phyloP scores from a whole-genome alignment of 2,797 vertebrate species.

The Sebastes hopkinsi region DNA sequence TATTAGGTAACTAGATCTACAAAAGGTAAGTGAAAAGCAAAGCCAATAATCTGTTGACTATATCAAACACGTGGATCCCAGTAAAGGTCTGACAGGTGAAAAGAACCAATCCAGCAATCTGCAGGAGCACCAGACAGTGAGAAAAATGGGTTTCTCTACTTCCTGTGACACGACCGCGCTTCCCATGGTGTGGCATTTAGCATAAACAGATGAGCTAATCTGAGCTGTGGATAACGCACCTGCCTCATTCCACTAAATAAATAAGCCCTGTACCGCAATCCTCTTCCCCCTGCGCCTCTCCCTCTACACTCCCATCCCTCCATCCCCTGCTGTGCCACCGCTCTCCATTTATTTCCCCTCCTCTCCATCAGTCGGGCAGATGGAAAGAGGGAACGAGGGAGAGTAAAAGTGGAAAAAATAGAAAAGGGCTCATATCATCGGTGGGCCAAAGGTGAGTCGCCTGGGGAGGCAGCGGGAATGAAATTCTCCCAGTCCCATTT shows the following conservation, averaged over 20 bases:
- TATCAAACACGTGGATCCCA: conserved; percentile 37
- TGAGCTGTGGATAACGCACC: conserved; percentile 85
- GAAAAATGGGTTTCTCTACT: conserved; percentile 74
- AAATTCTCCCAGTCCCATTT: conserved; percentile 96
- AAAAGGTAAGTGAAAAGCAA: conserved; percentile 45
- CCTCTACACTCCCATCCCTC: conserved; percentile 64
- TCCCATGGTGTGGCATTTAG: conserved; percentile 84
- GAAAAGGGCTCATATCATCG: conserved; percentile 94
- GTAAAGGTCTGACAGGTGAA: conserved; percentile 50
- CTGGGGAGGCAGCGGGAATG: conserved; percentile 94
- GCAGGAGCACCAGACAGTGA: conserved; percentile 54
- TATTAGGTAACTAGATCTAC: conserved; percentile 25
- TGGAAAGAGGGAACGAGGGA: conserved; percentile 79
- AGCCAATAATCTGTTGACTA: conserved; percentile 52
- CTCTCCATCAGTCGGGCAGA: conserved; percentile 80
- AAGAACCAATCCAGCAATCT: conserved; percentile 38
- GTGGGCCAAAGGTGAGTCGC: conserved; percentile 95
- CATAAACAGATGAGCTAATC: conserved; percentile 91
- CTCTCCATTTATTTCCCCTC: conserved; percentile 81
- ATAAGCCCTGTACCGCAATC: conserved; percentile 82
- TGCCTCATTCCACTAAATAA: conserved; percentile 92
- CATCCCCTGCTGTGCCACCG: conserved; percentile 74
- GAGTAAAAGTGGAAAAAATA: conserved; percentile 82
- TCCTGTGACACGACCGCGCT: conserved; percentile 71
- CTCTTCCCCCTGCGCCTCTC: conserved; percentile 66